Evolutionary conservation across 2,888 invertebrate genomes (phyloP).

Genomic region (Epinotia demarniana): DNA sequence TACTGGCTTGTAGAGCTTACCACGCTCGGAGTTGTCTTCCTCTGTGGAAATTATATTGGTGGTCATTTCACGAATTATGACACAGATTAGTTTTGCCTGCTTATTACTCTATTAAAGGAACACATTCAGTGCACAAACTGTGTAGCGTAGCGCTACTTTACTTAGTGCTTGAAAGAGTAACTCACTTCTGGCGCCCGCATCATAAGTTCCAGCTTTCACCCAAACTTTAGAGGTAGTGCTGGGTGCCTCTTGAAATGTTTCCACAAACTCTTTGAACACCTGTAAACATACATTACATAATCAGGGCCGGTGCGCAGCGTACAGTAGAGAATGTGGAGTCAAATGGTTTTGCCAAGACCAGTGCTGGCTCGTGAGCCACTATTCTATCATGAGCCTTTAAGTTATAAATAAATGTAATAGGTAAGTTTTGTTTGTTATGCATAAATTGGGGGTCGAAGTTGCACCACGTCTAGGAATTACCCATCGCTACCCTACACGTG

Average conservation of each 20-base stretch:
- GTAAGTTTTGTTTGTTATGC: no score
- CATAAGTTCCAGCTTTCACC: constrained; percentile 99
- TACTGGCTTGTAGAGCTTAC: constrained; percentile 96
- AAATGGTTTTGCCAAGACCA: no score
- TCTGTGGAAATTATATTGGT: constrained; percentile 76
- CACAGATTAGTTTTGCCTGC: no score
- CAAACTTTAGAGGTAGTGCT: constrained; percentile 94
- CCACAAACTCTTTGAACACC: constrained; percentile 99
- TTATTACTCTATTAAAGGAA: not conserved
- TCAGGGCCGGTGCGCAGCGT: not conserved
- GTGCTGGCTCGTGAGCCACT: no score
- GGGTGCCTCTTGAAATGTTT: constrained; percentile 96
- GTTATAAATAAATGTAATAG: no score
- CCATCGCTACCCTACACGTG: no score
- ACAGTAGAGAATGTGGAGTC: no score
- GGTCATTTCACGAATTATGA: not conserved
- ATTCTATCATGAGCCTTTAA: no score
- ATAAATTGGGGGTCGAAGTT: no score
- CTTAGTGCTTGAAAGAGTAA: constrained; percentile 53
- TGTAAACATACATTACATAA: constrained; percentile 60
- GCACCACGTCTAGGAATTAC: no score
- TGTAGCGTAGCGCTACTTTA: no score
- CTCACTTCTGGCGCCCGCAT: constrained; percentile 96
- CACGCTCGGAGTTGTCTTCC: constrained; percentile 95
- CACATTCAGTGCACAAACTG: no score